phyloP scores from a whole-genome alignment of 2,888 invertebrate species.

The Acrocera orbiculus region DNA sequence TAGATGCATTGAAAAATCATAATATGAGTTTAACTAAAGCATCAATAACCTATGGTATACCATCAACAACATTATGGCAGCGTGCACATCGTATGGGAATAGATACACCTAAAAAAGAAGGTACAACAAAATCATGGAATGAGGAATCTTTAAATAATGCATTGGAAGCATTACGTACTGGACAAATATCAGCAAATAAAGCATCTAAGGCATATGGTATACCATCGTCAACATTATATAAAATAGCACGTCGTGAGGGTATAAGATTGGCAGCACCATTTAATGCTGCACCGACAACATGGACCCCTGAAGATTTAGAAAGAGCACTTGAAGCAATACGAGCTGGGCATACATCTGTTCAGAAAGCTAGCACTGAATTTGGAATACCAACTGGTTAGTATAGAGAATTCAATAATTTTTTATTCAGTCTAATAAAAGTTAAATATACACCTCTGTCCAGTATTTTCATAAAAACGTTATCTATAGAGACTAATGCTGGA shows the following conservation, averaged over 20 bases:
- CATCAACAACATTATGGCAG: conserved; percentile 82
- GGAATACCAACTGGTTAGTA: conserved; percentile 63
- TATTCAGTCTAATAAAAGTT: too few relatives aligned
- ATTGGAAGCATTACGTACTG: conserved; percentile 62
- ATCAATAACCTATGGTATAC: conserved; percentile 71
- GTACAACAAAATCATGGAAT: conserved; percentile 72
- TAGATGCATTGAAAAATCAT: conserved; percentile 69
- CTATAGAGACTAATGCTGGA: too few relatives aligned
- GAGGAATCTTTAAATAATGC: conserved; percentile 69
- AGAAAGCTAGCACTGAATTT: conserved; percentile 69
- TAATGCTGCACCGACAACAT: conserved; percentile 76
- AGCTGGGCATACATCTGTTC: conserved; percentile 64
- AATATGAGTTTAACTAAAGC: conserved; percentile 83
- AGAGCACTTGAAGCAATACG: conserved; percentile 66
- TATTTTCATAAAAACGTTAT: too few relatives aligned
- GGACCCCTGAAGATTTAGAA: conserved; percentile 70
- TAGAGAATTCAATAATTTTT: too few relatives aligned
- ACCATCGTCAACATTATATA: conserved; percentile 79
- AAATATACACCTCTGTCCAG: too few relatives aligned
- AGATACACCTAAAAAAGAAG: conserved; percentile 82
- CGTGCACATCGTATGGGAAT: conserved; percentile 75
- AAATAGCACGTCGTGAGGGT: conserved; percentile 77
- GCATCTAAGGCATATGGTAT: conserved; percentile 83
- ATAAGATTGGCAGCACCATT: conserved; percentile 78
- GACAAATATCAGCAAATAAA: conserved; percentile 76